Percentiles rank a stretch among this genome's conserved stretches.
Conservation (phyloP, 2,888 invertebrate species). For the Phytoseiulus persimilis region DNA sequence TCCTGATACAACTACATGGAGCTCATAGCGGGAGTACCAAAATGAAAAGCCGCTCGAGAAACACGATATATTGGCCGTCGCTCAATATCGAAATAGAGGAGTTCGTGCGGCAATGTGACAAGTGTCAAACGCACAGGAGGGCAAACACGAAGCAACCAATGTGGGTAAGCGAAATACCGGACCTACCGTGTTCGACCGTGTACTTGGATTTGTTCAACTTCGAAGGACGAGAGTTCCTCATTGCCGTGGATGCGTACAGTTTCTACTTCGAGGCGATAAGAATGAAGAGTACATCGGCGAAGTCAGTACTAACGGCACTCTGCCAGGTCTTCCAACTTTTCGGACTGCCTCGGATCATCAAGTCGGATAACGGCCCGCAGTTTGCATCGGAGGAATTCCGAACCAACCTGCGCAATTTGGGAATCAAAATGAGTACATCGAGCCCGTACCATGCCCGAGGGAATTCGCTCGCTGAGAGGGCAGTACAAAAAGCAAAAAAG, state of each 20-base stretch:
- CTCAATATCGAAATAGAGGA: not conserved
- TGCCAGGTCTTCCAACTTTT: too few species aligned
- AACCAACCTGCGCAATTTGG: too few species aligned
- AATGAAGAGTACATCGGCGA: not conserved
- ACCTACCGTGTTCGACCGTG: not conserved
- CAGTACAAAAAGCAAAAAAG: too few species aligned
- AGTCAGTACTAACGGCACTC: not conserved
- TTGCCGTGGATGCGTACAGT: constrained; percentile 9
- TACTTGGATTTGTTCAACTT: not conserved
- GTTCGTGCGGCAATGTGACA: not conserved
- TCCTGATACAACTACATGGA: constrained; percentile 10
- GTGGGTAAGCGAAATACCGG: not conserved
- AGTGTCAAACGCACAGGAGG: not conserved
- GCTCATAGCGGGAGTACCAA: not conserved
- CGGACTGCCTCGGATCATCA: too few species aligned
- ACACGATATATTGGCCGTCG: not conserved
- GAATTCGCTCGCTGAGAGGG: too few species aligned
- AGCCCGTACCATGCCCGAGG: too few species aligned
- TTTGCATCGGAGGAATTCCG: too few species aligned
- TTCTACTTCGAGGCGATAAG: not conserved
- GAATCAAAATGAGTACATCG: too few species aligned
- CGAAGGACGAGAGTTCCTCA: constrained; percentile 8
- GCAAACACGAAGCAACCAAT: not conserved
- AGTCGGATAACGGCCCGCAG: too few species aligned
- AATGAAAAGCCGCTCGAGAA: not conserved